Base-by-base conservation (phyloP, 2,113 vertebrate species). In the Pionites leucogaster region DNA sequence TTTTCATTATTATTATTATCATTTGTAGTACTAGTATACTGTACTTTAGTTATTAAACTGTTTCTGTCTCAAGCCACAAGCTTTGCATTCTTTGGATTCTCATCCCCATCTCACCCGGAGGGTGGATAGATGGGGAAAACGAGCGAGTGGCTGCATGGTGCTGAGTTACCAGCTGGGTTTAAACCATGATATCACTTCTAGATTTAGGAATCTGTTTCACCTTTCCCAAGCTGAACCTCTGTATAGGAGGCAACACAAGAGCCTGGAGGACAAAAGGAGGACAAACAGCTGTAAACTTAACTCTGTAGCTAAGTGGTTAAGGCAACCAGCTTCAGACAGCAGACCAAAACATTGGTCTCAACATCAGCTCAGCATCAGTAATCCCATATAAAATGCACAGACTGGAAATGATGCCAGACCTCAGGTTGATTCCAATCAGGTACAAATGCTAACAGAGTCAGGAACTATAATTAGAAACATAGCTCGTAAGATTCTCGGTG, bases 281-380 rank as follows among this genome's bases (percentile, higher is more conserved):
- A 65, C 31, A 92, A 88, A 59, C 49, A 92, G 25, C 71, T 90
- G 67, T 55, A 88, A 95, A 90, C 25, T 80, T 94, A 50, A 92
- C 41, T 80, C 65, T 1, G 14, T 41, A 69, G 20, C 33, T 80
- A 88, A 86, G 41, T 42, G 22, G 22, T 57, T 82, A 80, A 65
- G 59, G 68, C 75, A 93, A 75, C 3, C 75, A 95, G 78, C 37
- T 82, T 24, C 53, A 86, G 79, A 28, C 39, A 55, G 82, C 53
- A 93, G 86, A 94, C 49, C 71, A 77, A 94, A 95, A 83, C 37
- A 67, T 5, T 67, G 49, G 44, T 74, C 44, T 79, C 39, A 82
- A 82, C 44, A 92, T 63, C 68, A 93, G 41, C n/a, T 65, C 13
- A 35, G 57, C 13, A 59, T 59, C 29, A 71, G 74, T 84, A 90